These are phyloP conservation scores for Latrodectus elegans DNA, from an alignment of 2,888 invertebrate species.

Conservation along the genomic window DNA sequence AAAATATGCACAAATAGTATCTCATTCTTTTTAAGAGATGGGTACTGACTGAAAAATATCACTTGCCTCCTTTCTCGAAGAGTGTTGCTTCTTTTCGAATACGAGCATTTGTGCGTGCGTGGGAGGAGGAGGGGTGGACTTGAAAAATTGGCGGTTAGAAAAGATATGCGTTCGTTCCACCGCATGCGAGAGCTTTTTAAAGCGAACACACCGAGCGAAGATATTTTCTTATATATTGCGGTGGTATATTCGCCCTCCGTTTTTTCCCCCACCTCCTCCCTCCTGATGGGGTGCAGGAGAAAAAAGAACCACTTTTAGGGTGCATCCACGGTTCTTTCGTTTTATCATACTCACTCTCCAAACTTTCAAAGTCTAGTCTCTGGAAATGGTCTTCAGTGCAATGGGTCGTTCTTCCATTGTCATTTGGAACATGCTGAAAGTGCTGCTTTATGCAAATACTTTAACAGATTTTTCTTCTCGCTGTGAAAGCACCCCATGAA, in stretches of 20 bases:
- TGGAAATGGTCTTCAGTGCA: slow-evolving; percentile 35
- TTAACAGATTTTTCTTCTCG: slow-evolving; percentile 52
- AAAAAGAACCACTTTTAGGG: slow-evolving; percentile 61
- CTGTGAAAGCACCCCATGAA: slow-evolving; percentile 18
- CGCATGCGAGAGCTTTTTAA: slow-evolving; percentile 65
- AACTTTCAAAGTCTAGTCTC: slow-evolving; percentile 52
- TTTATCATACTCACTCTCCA: slow-evolving; percentile 58
- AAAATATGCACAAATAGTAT: slow-evolving; percentile 52
- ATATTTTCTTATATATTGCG: slow-evolving; percentile 60
- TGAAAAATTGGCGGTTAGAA: slow-evolving; percentile 68
- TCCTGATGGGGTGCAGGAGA: neutral
- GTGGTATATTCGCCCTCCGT: neutral
- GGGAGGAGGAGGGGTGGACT: slow-evolving; percentile 35
- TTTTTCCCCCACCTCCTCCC: neutral
- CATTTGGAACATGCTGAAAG: slow-evolving; percentile 50
- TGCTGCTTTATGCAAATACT: slow-evolving; percentile 61
- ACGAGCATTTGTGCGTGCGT: slow-evolving; percentile 6
- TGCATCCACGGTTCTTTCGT: slow-evolving; percentile 47
- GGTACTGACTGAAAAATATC: slow-evolving; percentile 61
- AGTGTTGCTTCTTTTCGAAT: slow-evolving; percentile 39
- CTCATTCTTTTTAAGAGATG: slow-evolving; percentile 38
- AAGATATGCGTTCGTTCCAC: slow-evolving; percentile 46
- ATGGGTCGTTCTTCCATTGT: slow-evolving; percentile 58
- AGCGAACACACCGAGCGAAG: slow-evolving; percentile 35
- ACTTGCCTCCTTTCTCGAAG: slow-evolving; percentile 12